A percentile compares a stretch with the other conserved stretches of the same genome.
These are phyloP conservation scores for Agriopis leucophaearia DNA, from an alignment of 2,888 invertebrate genomes.

Conservation along the genomic window DNA sequence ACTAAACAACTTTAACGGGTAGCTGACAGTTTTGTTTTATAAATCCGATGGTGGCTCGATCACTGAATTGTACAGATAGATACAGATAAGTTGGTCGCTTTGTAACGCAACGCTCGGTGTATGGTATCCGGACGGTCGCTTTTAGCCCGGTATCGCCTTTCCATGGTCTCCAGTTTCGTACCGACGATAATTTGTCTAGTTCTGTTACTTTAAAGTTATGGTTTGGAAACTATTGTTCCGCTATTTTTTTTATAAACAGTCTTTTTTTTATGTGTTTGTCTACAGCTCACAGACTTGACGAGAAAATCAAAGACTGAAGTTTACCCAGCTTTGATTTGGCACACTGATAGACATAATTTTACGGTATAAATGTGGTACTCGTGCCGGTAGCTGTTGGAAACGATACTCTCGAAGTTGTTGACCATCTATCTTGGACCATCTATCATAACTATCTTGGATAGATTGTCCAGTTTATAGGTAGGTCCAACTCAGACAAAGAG, in stretches of 20 bases:
- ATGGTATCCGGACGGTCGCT: slow-evolving; percentile 72
- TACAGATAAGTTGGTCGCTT: not conserved
- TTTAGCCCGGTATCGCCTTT: slow-evolving; percentile 73
- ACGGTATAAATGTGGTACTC: too few species aligned
- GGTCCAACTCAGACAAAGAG: too few species aligned
- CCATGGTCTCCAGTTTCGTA: slow-evolving; percentile 55
- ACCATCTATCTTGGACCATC: too few species aligned
- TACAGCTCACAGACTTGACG: too few species aligned
- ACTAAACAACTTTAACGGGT: not conserved
- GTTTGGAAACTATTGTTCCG: not conserved
- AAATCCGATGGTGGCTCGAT: not conserved
- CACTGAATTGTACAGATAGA: not conserved
- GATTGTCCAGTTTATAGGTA: too few species aligned
- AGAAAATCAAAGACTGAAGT: too few species aligned
- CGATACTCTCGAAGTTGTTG: too few species aligned
- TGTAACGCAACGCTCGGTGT: slow-evolving; percentile 59
- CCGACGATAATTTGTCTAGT: slow-evolving; percentile 29
- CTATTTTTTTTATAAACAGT: not conserved
- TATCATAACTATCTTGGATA: too few species aligned
- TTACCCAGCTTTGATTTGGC: too few species aligned
- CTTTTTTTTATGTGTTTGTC: too few species aligned
- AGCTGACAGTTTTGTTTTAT: not conserved
- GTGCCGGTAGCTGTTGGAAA: too few species aligned
- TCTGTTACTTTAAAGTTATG: slow-evolving; percentile 24
- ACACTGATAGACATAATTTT: too few species aligned